phyloP scores from a whole-genome alignment of 2,888 invertebrate genomes.

The Dorcus parallelipipedus region DNA sequence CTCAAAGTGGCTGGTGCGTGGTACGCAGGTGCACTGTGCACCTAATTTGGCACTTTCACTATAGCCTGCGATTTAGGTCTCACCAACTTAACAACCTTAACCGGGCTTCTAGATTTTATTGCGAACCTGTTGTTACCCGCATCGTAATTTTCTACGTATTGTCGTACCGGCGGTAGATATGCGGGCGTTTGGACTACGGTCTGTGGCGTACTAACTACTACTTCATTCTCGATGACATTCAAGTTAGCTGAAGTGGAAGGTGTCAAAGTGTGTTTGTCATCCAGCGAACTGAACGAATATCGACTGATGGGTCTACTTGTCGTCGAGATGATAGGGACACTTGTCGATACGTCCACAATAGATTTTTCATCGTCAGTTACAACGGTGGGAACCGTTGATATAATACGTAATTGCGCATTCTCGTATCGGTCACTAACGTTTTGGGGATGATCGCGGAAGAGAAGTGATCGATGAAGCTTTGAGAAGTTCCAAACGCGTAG shows the following conservation, averaged over 20 bases:
- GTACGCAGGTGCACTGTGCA: slow-evolving; percentile 71
- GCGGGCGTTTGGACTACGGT: background rate
- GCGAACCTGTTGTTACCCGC: slow-evolving; percentile 1
- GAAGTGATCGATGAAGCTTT: no score
- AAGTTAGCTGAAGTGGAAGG: slow-evolving; percentile 9
- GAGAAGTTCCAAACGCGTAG: no score
- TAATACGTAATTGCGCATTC: background rate
- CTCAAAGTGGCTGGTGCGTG: no score
- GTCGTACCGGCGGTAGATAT: slow-evolving; percentile 14
- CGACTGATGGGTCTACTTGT: slow-evolving; percentile 30
- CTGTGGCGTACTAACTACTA: background rate
- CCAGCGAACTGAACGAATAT: slow-evolving; percentile 34
- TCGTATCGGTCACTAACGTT: background rate
- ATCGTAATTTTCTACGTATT: slow-evolving; percentile 17
- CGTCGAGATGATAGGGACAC: background rate
- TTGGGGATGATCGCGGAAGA: background rate
- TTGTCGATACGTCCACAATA: slow-evolving; percentile 1
- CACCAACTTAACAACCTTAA: slow-evolving; percentile 18
- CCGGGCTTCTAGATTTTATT: background rate
- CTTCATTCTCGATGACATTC: slow-evolving; percentile 7
- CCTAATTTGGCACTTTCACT: slow-evolving; percentile 69
- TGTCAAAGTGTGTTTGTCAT: slow-evolving; percentile 26
- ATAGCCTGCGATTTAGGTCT: slow-evolving; percentile 58
- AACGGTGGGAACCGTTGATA: background rate
- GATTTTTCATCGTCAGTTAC: background rate